Base-by-base conservation (phyloP, 2,888 invertebrate species). In the Sminthurides aquaticus region DNA sequence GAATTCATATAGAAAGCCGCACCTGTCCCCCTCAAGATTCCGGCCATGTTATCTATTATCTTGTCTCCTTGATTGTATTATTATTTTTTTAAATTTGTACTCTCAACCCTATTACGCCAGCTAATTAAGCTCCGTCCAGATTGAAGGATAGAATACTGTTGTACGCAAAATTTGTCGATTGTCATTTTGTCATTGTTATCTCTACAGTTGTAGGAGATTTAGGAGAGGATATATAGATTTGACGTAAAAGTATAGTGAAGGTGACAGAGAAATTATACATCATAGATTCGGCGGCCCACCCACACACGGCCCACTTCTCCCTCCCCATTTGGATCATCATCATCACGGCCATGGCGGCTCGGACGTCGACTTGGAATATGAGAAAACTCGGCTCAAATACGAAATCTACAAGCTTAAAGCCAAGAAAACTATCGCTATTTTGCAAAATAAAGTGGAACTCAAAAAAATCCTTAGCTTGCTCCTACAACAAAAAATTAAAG, bases 351-450 rank as follows among this genome's bases (percentile, higher is more conserved):
- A 62, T 29, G 55, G 56, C 5, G 69, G 70, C 18, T 65, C 65
- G 57, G 67, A 70, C 24, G 62, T 65, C 11, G 69, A 70, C 57
- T 66, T 71, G 26, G 74, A 74, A 56, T 73, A 74, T 57, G 74
- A 74, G 62, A 74, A 74, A 64, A 70, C 71, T 52, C 67, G 71
- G 3, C 69, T 74, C 48, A 74, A 74, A 58, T 74, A 73, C 63
- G 74, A 74, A 58, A 73, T 74, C 58, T 65, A 73, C 34, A 74
- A 74, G 59, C 54, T 74, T 48, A 74, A 74, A 57, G 74, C 74
- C 27, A 74, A 74, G 65, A 71, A 71, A 68, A 74, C 73, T 62
- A 73, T 74, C 67, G 72, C 74, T 26, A 65, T 74, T 25, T 60
- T 74, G 15, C 74, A 74, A 58, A 74, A 74, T 62, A 74, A 74